Percentiles rank a stretch among this genome's conserved stretches.
phyloP scores from a whole-genome alignment of 2,113 vertebrate species.

The Microtus montanus region DNA sequence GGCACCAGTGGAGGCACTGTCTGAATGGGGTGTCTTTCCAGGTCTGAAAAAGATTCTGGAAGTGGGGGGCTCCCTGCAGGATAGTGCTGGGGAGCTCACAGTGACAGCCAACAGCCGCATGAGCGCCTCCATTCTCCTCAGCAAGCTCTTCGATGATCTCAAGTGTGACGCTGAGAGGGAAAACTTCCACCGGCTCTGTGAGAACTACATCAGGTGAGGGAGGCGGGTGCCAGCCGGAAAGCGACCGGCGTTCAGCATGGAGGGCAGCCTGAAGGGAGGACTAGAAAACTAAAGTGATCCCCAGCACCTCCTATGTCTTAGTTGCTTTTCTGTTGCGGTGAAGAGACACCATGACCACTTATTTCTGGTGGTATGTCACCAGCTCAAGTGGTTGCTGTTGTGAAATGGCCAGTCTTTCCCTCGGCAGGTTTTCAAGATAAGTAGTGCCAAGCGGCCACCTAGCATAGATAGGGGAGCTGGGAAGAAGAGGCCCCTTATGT shows the following conservation, averaged over 20 bases:
- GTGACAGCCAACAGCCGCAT: slow-evolving; percentile 94
- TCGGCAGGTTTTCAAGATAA: neutral
- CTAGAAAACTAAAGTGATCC: neutral
- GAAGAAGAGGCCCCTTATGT: neutral
- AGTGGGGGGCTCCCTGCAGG: slow-evolving; percentile 91
- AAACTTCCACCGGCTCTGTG: slow-evolving; percentile 93
- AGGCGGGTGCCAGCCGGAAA: accelerated
- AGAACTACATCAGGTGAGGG: slow-evolving; percentile 93
- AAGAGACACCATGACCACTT: neutral
- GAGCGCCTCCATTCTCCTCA: slow-evolving; percentile 94
- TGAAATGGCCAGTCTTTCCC: neutral
- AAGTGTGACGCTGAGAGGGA: slow-evolving; percentile 95
- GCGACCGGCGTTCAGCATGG: neutral
- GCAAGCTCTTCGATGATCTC: slow-evolving; percentile 95
- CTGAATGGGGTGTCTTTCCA: slow-evolving; percentile 65
- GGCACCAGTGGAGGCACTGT: neutral
- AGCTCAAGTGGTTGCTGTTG: accelerated
- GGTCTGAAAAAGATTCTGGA: slow-evolving; percentile 95
- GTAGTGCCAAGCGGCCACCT: neutral
- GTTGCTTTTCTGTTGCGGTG: neutral
- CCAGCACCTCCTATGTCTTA: neutral
- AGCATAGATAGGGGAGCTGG: neutral
- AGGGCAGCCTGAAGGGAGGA: neutral
- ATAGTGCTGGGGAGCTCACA: slow-evolving; percentile 83
- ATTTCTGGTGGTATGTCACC: accelerated